phyloP scores from a whole-genome alignment of 2,888 invertebrate genomes.

The Tetanocera ferruginea region DNA sequence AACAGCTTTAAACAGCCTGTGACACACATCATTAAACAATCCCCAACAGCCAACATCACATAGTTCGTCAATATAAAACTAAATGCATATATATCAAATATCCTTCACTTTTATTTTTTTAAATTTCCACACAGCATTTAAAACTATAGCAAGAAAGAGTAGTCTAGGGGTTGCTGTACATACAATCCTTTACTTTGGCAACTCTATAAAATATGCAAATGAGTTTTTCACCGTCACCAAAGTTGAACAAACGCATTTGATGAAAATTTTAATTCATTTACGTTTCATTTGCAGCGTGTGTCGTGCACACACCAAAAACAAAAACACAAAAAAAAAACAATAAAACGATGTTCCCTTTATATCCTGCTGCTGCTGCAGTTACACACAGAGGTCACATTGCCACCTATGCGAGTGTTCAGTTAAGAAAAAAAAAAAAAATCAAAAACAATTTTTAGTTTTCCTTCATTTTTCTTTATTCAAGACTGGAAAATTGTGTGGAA shows the following conservation, averaged over 20 bases:
- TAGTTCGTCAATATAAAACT: background rate
- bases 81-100: constrained; percentile 19
- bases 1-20: constrained; percentile 13
- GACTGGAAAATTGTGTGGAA: constrained; percentile 41
- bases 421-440: constrained; percentile 12
- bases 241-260: constrained; percentile 28
- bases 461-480: background rate
- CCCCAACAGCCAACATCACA: background rate
- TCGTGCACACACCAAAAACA: constrained; percentile 33
- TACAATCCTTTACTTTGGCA: constrained; percentile 24
- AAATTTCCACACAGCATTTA: background rate
- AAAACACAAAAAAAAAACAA: constrained; percentile 5
- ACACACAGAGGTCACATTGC: constrained; percentile 43
- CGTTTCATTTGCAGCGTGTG: constrained; percentile 42
- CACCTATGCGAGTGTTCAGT: background rate
- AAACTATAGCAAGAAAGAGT: background rate
- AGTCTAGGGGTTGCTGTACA: constrained; percentile 11
- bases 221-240: constrained; percentile 35
- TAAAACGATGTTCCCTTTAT: background rate
- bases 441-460: constrained; percentile 16
- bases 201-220: constrained; percentile 60
- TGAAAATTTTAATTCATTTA: constrained; percentile 32
- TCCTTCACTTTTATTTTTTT: background rate
- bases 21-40: constrained; percentile 16
- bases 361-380: constrained; percentile 16